Evolutionary conservation across 2,113 vertebrate genomes (phyloP).

Genomic region (Channa maculata): DNA sequence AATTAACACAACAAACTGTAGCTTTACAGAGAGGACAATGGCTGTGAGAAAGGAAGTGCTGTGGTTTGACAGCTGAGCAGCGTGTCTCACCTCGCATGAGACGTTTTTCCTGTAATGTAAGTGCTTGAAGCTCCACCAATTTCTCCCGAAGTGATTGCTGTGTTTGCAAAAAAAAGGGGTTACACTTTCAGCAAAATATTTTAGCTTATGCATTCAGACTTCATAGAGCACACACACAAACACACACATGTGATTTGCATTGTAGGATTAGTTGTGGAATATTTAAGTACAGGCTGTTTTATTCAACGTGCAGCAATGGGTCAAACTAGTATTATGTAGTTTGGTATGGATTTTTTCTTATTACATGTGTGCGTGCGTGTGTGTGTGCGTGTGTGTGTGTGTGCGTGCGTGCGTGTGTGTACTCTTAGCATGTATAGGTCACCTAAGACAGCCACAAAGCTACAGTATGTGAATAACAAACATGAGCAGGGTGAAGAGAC

Average conservation of each 20-base stretch:
- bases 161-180: conserved; percentile 26
- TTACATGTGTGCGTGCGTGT: too few species aligned
- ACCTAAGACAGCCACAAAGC: not conserved
- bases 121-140: conserved; percentile 85
- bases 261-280: too few species aligned
- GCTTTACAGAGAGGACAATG: not conserved
- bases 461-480: not conserved
- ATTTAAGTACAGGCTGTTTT: not conserved
- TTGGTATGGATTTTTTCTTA: not conserved
- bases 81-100: conserved; percentile 87
- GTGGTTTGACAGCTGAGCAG: conserved; percentile 73
- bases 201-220: not conserved
- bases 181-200: conserved; percentile 14
- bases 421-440: not conserved
- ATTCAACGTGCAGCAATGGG: not conserved
- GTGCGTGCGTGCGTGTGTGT: not conserved
- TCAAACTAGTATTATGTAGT: not conserved
- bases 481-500: conserved; percentile 25
- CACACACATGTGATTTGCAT: too few species aligned
- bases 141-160: conserved; percentile 91
- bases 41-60: conserved; percentile 67
- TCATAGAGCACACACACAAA: not conserved
- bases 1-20: not conserved
- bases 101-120: conserved; percentile 88
- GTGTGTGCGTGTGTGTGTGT: too few species aligned